Evolutionary conservation across 2,797 vertebrate species (phyloP).

Genomic region (Sebastes matsubarae): DNA sequence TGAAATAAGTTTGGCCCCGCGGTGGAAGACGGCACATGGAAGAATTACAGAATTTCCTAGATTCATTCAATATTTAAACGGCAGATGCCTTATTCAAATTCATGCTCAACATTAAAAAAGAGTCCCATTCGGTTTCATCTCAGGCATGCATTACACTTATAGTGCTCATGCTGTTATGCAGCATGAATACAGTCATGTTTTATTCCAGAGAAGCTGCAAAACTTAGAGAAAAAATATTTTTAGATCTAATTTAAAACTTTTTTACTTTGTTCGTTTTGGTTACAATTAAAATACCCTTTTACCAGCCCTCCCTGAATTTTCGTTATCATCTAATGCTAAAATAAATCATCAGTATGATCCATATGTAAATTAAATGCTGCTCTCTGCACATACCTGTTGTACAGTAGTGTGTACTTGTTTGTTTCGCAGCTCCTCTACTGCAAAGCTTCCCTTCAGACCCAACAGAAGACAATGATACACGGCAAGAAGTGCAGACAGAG

Average conservation of each 20-base stretch:
- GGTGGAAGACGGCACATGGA: not conserved
- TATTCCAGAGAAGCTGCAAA: not conserved
- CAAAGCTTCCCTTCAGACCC: slow-evolving; percentile 2
- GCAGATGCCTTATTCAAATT: slow-evolving; percentile 44
- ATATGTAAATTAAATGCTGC: not conserved
- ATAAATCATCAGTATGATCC: not conserved
- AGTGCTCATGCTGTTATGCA: not conserved
- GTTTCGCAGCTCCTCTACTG: slow-evolving; percentile 48
- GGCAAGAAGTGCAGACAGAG: slow-evolving; percentile 22
- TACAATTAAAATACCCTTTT: not conserved
- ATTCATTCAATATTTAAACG: slow-evolving; percentile 33
- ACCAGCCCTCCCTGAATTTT: not conserved
- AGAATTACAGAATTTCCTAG: slow-evolving; percentile 1
- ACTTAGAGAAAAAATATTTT: not conserved
- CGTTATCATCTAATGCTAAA: not conserved
- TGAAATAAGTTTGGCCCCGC: slow-evolving; percentile 13
- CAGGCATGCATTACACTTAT: not conserved
- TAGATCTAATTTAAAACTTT: not conserved
- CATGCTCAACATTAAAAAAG: slow-evolving; percentile 33
- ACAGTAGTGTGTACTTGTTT: slow-evolving; percentile 16
- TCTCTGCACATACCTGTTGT: slow-evolving; percentile 30
- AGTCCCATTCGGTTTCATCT: slow-evolving; percentile 32
- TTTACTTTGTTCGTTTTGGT: not conserved
- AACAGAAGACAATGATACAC: slow-evolving; percentile 24
- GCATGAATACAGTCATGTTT: not conserved